Percentiles rank a stretch among this genome's conserved stretches.
phyloP scores from a whole-genome alignment of 2,113 vertebrate genomes.

The Peucedramus taeniatus region DNA sequence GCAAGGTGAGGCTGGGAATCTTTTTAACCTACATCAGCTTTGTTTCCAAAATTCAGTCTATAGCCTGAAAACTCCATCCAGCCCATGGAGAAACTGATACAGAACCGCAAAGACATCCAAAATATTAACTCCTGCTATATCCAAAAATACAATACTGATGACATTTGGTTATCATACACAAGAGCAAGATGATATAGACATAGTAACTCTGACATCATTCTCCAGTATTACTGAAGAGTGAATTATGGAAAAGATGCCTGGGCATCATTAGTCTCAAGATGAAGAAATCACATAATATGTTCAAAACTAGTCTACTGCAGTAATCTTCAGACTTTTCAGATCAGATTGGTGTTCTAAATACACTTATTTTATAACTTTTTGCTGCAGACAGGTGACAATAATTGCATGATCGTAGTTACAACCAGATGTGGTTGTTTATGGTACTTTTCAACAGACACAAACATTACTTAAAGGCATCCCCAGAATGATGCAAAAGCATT shows the following conservation, averaged over 20 bases:
- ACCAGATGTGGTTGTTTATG: neutral
- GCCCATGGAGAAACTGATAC: neutral
- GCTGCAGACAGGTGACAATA: neutral
- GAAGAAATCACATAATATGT: neutral
- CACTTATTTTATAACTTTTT: neutral
- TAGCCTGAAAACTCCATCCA: neutral
- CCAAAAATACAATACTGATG: neutral
- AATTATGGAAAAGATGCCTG: neutral
- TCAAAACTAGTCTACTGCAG: neutral
- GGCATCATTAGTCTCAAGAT: neutral
- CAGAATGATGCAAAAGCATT: neutral
- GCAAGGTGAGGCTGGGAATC: neutral
- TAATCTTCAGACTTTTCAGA: neutral
- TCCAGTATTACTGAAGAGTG: neutral
- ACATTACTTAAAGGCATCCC: neutral
- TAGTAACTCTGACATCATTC: neutral
- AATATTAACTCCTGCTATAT: neutral
- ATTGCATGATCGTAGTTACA: neutral
- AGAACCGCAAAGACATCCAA: neutral
- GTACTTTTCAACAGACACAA: neutral
- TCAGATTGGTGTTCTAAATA: neutral
- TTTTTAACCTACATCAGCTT: neutral
- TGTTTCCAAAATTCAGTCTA: neutral
- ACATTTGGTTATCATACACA: neutral
- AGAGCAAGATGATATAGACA: neutral